Evolutionary conservation across 2,888 invertebrate species (phyloP).

Genomic region (Drosophila planitibia): DNA sequence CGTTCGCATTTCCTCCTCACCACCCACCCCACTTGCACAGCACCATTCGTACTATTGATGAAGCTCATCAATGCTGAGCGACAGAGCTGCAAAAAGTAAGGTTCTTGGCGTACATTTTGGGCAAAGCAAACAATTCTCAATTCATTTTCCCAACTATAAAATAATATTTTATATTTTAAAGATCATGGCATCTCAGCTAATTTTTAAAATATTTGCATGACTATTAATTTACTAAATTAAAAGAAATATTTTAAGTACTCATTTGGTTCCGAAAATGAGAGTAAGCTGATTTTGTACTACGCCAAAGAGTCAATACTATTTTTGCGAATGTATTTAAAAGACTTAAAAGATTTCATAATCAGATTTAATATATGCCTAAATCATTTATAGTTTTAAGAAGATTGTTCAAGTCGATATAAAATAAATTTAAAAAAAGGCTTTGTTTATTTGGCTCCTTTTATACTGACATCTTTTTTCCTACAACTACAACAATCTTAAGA

Average conservation of each 20-base stretch:
- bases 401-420: background rate
- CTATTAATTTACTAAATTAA: background rate
- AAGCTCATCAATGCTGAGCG: conserved; percentile 24
- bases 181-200: background rate
- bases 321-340: background rate
- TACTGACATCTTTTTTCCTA: background rate
- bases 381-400: background rate
- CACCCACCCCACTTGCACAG: background rate
- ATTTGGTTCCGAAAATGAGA: background rate
- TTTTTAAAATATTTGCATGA: background rate
- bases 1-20: conserved; percentile 14
- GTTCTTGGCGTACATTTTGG: background rate
- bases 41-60: conserved; percentile 10
- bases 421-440: background rate
- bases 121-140: conserved; percentile 8
- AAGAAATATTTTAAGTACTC: background rate
- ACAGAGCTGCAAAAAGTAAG: conserved; percentile 2
- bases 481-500: background rate
- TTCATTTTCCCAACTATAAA: conserved; percentile 4
- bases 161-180: background rate
- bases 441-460: background rate
- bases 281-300: background rate
- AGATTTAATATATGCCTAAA: background rate
- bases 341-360: background rate
- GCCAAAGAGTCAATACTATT: background rate